Evolutionary conservation across 2,797 vertebrate genomes (phyloP).

Genomic region (Anniella stebbinsi): DNA sequence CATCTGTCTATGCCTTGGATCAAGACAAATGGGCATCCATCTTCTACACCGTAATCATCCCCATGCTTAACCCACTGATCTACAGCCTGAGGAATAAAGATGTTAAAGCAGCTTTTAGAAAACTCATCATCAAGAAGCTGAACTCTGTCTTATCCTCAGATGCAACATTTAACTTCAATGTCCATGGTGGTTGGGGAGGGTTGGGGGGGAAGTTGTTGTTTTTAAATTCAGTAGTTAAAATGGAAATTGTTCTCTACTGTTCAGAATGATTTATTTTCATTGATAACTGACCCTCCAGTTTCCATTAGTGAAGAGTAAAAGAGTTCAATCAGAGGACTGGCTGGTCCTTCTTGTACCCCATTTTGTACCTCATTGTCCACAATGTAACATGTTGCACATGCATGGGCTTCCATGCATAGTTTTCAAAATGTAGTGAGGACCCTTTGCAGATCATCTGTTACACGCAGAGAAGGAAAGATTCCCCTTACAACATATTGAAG

Average conservation of each 20-base stretch:
- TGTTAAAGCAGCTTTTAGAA: slow-evolving; percentile 28
- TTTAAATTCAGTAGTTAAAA: neutral
- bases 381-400: no score
- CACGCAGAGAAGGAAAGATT: neutral
- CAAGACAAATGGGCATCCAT: slow-evolving; percentile 53
- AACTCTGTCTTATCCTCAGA: neutral
- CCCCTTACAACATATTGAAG: neutral
- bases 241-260: neutral
- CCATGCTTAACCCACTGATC: slow-evolving; percentile 64
- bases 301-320: neutral
- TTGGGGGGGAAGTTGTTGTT: no score
- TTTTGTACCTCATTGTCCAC: no score
- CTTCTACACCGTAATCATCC: slow-evolving; percentile 60
- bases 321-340: neutral
- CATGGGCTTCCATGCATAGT: neutral
- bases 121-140: slow-evolving; percentile 12
- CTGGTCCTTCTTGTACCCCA: neutral
- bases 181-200: no score
- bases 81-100: slow-evolving; percentile 30
- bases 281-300: neutral
- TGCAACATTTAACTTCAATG: neutral
- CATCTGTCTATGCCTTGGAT: slow-evolving; percentile 17
- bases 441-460: neutral
- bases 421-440: neutral
- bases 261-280: neutral